Base-by-base conservation (phyloP, 2,797 vertebrate species). In the Crocidura indochinensis region DNA sequence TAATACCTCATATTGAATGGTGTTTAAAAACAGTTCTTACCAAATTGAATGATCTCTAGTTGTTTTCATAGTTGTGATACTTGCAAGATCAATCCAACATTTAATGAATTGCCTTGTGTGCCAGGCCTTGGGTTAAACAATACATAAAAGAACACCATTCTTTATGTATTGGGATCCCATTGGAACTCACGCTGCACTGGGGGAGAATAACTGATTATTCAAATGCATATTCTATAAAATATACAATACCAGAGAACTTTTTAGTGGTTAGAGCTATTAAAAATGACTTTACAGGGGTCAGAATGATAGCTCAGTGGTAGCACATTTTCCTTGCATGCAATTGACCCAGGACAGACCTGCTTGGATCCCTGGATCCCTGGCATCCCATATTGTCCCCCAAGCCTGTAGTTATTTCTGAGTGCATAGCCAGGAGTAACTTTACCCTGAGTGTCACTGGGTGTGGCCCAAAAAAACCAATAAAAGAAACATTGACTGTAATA, bases 1-100 rank as follows among this genome's bases (percentile, higher is more conserved):
- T 81, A 14, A n/a, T 6, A 74, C 22, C 24, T 84, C 51, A 82
- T 60, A 71, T 91, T 64, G 44, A 93, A 91, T n/a, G 22, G 27
- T 87, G 79, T 88, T 84, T 82, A 62, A 86, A 87, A 84, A 29
- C 10, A 81, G 20, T 20, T 67, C 72, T 91, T 76, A 67, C 56
- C 84, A 84, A 68, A 60, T 65, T 87, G n/a, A 12, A n/a, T 92
- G 46, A 47, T 6, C 78, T 24, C 44, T 86, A 75, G 62, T 26
- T 73, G 31, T 87, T 91, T 87, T 90, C 71, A 78, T 64, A 60
- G 56, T 44, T 72, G 62, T 84, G 26, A 2, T 84, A 20, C 84
- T 78, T 71, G 67, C n/a, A 71, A 51, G 38, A 81, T 75, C 64
- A 91, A 44, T 44, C 69, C 74, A 78, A 91, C 65, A 71, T 60